Percentiles rank a stretch among this genome's conserved stretches.
phyloP scores from a whole-genome alignment of 2,797 vertebrate species.

The Champsocephalus gunnari region DNA sequence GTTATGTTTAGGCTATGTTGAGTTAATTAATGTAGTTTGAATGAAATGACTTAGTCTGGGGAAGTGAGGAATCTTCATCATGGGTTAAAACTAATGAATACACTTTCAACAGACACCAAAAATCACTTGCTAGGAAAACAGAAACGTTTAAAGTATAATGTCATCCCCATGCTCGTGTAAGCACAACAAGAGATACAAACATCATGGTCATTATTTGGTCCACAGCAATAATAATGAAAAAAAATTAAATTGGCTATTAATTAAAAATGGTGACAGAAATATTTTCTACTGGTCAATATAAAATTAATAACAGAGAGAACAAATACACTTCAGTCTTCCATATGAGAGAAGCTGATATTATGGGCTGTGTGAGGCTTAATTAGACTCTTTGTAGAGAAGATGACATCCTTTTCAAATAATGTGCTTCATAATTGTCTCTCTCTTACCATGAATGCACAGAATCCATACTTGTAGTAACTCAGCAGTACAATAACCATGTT shows the following conservation, averaged over 20 bases:
- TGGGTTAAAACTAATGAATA: no score
- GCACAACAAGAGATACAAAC: neutral
- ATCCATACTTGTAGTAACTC: neutral
- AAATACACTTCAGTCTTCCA: conserved; percentile 13
- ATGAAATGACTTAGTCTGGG: neutral
- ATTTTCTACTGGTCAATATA: neutral
- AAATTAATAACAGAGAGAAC: conserved; percentile 24
- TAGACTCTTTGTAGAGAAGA: conserved; percentile 23
- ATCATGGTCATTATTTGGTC: neutral
- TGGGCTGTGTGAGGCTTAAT: conserved; percentile 23
- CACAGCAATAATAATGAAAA: neutral
- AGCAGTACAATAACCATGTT: neutral
- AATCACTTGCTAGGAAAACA: neutral
- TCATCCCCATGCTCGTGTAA: neutral
- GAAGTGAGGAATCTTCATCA: neutral
- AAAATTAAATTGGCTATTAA: neutral
- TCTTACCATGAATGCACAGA: neutral
- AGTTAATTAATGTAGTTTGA: neutral
- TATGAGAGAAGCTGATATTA: conserved; percentile 25
- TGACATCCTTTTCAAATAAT: conserved; percentile 34
- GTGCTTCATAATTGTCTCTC: conserved; percentile 32
- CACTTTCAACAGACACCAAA: neutral
- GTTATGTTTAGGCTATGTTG: neutral
- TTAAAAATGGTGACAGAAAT: neutral
- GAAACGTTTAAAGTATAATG: neutral